Evolutionary conservation across 2,888 invertebrate genomes (phyloP).

Genomic region (Scaptomyza polygonia): DNA sequence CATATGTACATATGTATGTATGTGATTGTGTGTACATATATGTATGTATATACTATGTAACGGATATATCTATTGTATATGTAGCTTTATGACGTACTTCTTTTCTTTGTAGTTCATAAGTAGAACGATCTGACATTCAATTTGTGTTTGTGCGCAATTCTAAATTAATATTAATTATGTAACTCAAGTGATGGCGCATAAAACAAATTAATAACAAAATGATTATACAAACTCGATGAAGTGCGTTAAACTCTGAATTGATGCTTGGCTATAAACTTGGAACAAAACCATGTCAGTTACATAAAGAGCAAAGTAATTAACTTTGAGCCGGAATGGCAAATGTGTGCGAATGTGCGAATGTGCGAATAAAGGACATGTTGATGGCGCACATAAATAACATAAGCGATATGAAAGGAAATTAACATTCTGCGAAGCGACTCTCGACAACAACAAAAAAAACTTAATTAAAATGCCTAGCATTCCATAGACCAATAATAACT

Average conservation of each 20-base stretch:
- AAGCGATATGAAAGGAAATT: conserved; percentile 6
- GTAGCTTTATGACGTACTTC: conserved; percentile 9
- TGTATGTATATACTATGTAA: no score
- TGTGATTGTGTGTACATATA: no score
- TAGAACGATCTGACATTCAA: conserved; percentile 26
- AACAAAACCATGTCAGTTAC: conserved; percentile 16
- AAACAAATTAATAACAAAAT: conserved; percentile 53
- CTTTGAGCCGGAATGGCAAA: conserved; percentile 1
- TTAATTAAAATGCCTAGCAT: not conserved
- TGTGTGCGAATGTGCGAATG: conserved; percentile 5
- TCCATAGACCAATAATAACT: not conserved
- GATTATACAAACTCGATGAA: conserved; percentile 13
- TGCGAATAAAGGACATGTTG: conserved; percentile 20
- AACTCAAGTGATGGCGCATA: conserved; percentile 42
- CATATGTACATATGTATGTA: not conserved
- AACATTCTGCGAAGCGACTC: no score
- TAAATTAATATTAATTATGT: conserved; percentile 57
- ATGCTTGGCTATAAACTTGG: conserved; percentile 35
- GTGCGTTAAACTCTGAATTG: conserved; percentile 28
- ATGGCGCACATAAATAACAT: conserved; percentile 11
- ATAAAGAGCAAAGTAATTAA: conserved; percentile 42
- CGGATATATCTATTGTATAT: conserved; percentile 12
- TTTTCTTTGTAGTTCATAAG: conserved; percentile 3
- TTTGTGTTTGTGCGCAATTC: conserved; percentile 37
- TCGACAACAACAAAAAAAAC: no score